These are phyloP conservation scores for Drosophila jambulina DNA, from an alignment of 1,140 invertebrate species.

Conservation along the genomic window DNA sequence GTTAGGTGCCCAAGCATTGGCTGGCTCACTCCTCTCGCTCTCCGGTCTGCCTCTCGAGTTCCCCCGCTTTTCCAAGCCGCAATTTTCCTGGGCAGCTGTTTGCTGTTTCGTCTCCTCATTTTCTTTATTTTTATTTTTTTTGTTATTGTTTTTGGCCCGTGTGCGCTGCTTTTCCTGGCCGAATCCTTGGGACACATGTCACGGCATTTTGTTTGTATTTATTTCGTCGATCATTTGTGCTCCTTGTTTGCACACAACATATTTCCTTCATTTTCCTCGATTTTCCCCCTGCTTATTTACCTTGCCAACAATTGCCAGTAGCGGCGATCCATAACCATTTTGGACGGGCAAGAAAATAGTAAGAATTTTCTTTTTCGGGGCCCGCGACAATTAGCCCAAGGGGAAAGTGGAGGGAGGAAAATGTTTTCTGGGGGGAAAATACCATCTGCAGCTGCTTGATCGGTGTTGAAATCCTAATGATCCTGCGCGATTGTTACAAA, in stretches of 20 bases:
- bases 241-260: conserved; percentile 24
- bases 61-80: conserved; percentile 11
- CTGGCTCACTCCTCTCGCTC: conserved; percentile 26
- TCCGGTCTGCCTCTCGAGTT: not conserved
- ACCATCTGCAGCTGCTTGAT: conserved; percentile 28
- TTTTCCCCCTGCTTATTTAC: conserved; percentile 19
- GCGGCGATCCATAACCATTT: conserved; percentile 44
- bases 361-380: conserved; percentile 15
- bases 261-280: conserved; percentile 7
- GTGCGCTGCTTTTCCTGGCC: conserved; percentile 33
- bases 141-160: conserved; percentile 28
- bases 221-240: conserved; percentile 28
- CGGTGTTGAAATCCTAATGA: conserved; percentile 57
- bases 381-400: conserved; percentile 64
- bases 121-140: not conserved
- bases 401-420: not conserved
- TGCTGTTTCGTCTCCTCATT: not conserved
- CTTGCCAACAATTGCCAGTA: conserved; percentile 25
- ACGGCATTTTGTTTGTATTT: conserved; percentile 22
- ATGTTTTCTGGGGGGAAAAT: not conserved
- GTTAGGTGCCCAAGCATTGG: conserved; percentile 51
- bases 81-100: conserved; percentile 36
- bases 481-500: conserved; percentile 28
- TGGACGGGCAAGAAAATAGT: conserved; percentile 15
- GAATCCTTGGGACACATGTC: conserved; percentile 32